Conservation (phyloP, 2,797 vertebrate species). For the Lophius americanus region DNA sequence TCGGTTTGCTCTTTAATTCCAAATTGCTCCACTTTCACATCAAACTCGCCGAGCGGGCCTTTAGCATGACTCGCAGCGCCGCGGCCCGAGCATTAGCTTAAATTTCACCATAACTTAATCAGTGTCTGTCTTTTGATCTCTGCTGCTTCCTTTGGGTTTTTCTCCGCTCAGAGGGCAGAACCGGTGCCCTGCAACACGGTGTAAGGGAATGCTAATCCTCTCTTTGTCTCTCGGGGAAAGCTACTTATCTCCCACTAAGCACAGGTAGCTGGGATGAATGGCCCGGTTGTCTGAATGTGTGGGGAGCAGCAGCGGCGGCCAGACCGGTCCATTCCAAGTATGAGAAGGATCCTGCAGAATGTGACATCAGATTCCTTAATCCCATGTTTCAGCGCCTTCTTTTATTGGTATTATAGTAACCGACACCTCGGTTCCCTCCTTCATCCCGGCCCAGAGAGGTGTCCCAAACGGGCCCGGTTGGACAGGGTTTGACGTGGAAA, state of each 20-base stretch:
- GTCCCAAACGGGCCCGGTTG: constrained; percentile 52
- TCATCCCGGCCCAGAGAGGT: constrained; percentile 58
- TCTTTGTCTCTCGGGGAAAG: constrained; percentile 82
- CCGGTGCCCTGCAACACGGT: constrained; percentile 72
- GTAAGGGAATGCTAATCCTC: constrained; percentile 83
- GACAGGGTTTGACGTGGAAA: constrained; percentile 79
- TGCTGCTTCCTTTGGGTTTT: constrained; percentile 57
- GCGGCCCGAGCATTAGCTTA: constrained; percentile 17
- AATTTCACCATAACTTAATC: constrained; percentile 50
- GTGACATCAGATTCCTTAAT: constrained; percentile 76
- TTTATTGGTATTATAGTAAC: constrained; percentile 63
- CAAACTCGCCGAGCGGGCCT: neutral
- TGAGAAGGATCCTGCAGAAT: constrained; percentile 78
- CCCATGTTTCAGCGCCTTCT: constrained; percentile 54
- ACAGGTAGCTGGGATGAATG: constrained; percentile 86
- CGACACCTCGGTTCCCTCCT: constrained; percentile 24
- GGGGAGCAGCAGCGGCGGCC: constrained; percentile 75
- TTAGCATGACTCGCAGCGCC: constrained; percentile 1
- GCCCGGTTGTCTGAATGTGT: constrained; percentile 85
- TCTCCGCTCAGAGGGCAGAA: constrained; percentile 67
- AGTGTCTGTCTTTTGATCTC: constrained; percentile 65
- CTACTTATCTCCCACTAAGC: constrained; percentile 83
- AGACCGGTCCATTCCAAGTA: constrained; percentile 83
- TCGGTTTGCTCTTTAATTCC: constrained; percentile 10
- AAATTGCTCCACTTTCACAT: constrained; percentile 9